Conservation (phyloP, 64 coral and sea anemone species). For the Montipora sp. region DNA sequence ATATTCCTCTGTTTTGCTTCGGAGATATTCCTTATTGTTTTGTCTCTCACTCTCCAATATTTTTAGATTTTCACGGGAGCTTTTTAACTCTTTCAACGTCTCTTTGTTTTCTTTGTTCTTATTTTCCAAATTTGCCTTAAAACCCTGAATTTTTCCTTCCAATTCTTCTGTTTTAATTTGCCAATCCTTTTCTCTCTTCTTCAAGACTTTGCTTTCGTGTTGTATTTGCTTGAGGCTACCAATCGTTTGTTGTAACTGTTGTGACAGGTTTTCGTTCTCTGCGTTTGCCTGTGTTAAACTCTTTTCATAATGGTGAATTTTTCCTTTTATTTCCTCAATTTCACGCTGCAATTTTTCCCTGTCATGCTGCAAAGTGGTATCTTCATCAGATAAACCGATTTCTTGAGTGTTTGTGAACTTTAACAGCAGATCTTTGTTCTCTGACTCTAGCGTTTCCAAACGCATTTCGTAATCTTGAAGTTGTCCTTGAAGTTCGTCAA, state of each 20-base stretch:
- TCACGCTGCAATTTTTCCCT: not conserved
- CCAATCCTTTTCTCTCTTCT: not conserved
- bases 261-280: slow-evolving; percentile 62
- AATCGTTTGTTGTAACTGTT: slow-evolving; percentile 50
- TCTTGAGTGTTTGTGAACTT: not conserved
- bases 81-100: not conserved
- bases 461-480: not conserved
- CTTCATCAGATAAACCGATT: not conserved
- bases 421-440: not conserved
- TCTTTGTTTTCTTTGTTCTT: slow-evolving; percentile 1
- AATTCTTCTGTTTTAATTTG: not conserved
- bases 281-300: slow-evolving; percentile 32
- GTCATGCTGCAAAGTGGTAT: not conserved
- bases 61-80: not conserved
- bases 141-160: not conserved
- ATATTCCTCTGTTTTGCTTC: slow-evolving; percentile 48
- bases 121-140: not conserved
- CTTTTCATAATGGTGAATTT: slow-evolving; percentile 55
- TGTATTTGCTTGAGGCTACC: slow-evolving; percentile 34
- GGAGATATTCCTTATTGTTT: not conserved
- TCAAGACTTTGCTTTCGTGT: not conserved
- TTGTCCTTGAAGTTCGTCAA: not conserved
- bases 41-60: slow-evolving; percentile 3
- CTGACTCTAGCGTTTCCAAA: not conserved
- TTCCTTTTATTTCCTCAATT: slow-evolving; percentile 36